Percentiles rank a stretch among this genome's conserved stretches.
Evolutionary conservation across 2,113 vertebrate genomes (phyloP).

Genomic region (Ammodytes dubius): DNA sequence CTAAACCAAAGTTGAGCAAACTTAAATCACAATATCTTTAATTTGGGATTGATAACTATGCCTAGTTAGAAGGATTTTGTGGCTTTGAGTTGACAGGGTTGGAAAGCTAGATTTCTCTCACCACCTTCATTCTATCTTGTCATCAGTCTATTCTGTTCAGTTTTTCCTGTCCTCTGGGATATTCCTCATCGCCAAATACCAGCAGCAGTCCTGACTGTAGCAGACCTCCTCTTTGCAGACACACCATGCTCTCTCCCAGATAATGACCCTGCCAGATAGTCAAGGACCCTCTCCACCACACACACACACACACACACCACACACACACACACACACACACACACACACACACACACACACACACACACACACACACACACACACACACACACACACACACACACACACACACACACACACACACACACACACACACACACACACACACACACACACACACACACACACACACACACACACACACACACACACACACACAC

Average conservation of each 20-base stretch:
- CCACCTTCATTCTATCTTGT: background rate
- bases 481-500: background rate
- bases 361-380: background rate
- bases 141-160: background rate
- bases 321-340: background rate
- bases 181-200: constrained; percentile 1
- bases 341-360: background rate
- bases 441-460: background rate
- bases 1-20: too few relatives aligned
- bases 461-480: background rate
- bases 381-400: background rate
- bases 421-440: background rate
- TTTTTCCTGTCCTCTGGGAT: background rate
- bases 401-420: background rate
- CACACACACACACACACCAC: background rate
- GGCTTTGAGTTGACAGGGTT: too few relatives aligned
- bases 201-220: constrained; percentile 15
- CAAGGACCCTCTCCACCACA: constrained; percentile 10
- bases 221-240: constrained; percentile 26
- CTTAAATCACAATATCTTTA: too few relatives aligned
- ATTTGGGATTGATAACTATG: too few relatives aligned
- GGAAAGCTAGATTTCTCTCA: background rate
- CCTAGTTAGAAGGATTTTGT: too few relatives aligned
- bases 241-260: constrained; percentile 3
- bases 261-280: constrained; percentile 35